Conservation (phyloP, 2,888 invertebrate species). For the Pristionchus arcanus region DNA sequence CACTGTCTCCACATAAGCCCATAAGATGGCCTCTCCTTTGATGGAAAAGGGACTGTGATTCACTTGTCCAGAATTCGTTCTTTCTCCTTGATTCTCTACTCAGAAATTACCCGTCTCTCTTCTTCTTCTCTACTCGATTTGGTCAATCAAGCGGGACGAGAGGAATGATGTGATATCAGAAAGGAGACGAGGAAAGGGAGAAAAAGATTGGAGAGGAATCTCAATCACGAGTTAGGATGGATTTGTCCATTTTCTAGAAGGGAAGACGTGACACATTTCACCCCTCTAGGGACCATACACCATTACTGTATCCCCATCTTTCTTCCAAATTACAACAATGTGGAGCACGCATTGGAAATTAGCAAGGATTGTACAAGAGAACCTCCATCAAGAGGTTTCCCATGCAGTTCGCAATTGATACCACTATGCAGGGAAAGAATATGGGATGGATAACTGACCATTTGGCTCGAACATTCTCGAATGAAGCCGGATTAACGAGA, state of each 20-base stretch:
- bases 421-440: background rate
- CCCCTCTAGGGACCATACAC: background rate
- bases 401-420: background rate
- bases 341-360: background rate
- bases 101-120: constrained; percentile 34
- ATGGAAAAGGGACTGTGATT: constrained; percentile 12
- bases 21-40: background rate
- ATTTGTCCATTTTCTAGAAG: background rate
- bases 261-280: background rate
- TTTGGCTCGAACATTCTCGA: constrained; percentile 99
- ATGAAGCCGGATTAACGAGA: constrained; percentile 97
- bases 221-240: background rate
- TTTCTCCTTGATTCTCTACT: background rate
- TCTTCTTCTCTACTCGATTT: constrained; percentile 13
- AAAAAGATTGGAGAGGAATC: constrained; percentile 18
- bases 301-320: background rate
- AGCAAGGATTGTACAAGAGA: background rate
- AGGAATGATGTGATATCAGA: constrained; percentile 41
- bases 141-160: constrained; percentile 23
- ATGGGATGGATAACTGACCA: constrained; percentile 85
- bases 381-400: background rate
- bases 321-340: background rate
- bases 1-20: background rate
- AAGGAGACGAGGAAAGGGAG: constrained; percentile 19
- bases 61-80: background rate